These are phyloP conservation scores for Trinorchestia longiramus DNA, from an alignment of 1,140 invertebrate genomes.

Conservation along the genomic window DNA sequence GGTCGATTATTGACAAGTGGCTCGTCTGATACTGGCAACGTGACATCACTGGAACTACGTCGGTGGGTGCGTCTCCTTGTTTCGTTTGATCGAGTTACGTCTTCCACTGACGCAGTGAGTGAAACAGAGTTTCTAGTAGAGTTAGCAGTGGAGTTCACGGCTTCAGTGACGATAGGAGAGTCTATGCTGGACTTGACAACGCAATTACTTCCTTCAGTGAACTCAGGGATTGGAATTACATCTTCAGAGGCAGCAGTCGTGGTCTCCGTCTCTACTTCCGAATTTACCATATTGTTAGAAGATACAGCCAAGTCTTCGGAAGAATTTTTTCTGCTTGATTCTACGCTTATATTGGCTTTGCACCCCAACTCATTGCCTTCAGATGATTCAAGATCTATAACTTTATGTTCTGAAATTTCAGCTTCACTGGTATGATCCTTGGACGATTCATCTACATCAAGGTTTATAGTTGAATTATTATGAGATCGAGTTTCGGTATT, in stretches of 20 bases:
- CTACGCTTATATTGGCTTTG: background rate
- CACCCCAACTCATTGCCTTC: background rate
- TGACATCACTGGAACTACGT: conserved; percentile 33
- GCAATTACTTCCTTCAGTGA: background rate
- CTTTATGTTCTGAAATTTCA: background rate
- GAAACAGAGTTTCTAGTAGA: background rate
- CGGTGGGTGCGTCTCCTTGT: background rate
- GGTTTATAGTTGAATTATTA: background rate
- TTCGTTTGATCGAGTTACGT: background rate
- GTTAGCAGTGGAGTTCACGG: background rate
- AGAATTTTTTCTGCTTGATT: conserved; percentile 42
- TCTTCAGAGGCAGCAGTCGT: background rate
- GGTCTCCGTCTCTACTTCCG: background rate
- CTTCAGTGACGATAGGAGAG: background rate
- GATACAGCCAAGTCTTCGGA: conserved; percentile 73
- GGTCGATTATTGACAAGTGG: conserved; percentile 44
- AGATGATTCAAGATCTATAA: background rate
- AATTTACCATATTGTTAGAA: background rate
- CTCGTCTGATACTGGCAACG: conserved; percentile 50
- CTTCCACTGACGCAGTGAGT: background rate
- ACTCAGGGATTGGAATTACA: background rate
- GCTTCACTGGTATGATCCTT: background rate
- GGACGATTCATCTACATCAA: background rate
- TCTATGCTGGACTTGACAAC: background rate
- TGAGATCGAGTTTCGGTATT: background rate